These are phyloP conservation scores for Pteronotus mesoamericanus DNA, from an alignment of 2,797 vertebrate genomes.

Conservation along the genomic window DNA sequence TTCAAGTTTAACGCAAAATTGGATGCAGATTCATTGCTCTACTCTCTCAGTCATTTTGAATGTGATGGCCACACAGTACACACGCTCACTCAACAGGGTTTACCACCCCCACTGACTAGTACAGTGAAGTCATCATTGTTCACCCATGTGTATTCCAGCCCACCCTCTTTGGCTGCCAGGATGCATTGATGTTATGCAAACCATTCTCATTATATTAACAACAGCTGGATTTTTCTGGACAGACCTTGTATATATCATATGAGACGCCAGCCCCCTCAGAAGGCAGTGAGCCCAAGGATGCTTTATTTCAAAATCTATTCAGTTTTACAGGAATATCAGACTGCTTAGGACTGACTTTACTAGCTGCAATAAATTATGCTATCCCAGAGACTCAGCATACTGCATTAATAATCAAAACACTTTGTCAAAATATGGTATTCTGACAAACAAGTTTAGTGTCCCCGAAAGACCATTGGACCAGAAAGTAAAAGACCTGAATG, in stretches of 20 bases:
- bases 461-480: background rate
- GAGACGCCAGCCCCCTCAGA: background rate
- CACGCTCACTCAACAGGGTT: background rate
- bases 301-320: constrained; percentile 35
- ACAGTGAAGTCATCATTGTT: background rate
- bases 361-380: constrained; percentile 27
- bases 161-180: background rate
- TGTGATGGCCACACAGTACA: background rate
- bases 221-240: background rate
- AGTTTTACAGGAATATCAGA: constrained; percentile 32
- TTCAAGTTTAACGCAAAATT: background rate
- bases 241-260: background rate
- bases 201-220: background rate
- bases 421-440: background rate
- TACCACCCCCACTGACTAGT: background rate
- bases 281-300: background rate
- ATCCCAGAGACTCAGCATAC: constrained; percentile 11
- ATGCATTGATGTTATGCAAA: background rate
- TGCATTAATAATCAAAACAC: constrained; percentile 55
- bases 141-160: background rate
- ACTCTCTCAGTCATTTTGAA: background rate
- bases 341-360: constrained; percentile 22
- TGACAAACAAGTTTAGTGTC: background rate
- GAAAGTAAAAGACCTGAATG: background rate
- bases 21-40: background rate